Percentiles rank a stretch among this genome's conserved stretches.
Evolutionary conservation across 35 echinoderm and acorn worm species (phyloP).

Genomic region (Diadema setosum): DNA sequence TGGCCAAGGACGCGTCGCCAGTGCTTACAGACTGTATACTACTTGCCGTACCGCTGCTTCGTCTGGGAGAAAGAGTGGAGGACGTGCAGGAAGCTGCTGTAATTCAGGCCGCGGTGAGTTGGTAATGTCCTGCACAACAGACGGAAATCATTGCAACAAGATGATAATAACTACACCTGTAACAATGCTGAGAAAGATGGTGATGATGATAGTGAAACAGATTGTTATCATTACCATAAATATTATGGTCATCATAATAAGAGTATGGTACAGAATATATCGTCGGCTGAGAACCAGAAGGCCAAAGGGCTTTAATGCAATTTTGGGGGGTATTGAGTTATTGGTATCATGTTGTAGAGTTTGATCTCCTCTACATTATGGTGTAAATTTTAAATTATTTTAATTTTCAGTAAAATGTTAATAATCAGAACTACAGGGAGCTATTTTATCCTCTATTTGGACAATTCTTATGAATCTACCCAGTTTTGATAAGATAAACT

Average conservation of each 20-base stretch:
- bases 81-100: not conserved
- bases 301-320: too few relatives aligned
- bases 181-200: not conserved
- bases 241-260: not conserved
- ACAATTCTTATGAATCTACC: too few relatives aligned
- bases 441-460: not conserved
- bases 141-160: not conserved
- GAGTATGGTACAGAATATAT: not conserved
- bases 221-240: not conserved
- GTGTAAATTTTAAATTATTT: too few relatives aligned
- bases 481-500: not conserved
- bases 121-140: not conserved
- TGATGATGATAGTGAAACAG: too few relatives aligned
- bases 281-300: too few relatives aligned
- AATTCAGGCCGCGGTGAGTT: not conserved
- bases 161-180: not conserved
- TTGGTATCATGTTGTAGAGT: too few relatives aligned
- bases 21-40: too few relatives aligned
- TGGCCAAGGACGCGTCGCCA: too few relatives aligned
- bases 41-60: slow-evolving; percentile 2
- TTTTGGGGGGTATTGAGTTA: too few relatives aligned
- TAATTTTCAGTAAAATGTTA: too few relatives aligned
- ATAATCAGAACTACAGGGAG: not conserved
- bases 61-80: not conserved
- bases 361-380: too few relatives aligned